Evolutionary conservation across 92 coral and sea anemone species (phyloP), one percentile per base, ranked within the genome.

Genomic region (Paramuricea clavata): DNA sequence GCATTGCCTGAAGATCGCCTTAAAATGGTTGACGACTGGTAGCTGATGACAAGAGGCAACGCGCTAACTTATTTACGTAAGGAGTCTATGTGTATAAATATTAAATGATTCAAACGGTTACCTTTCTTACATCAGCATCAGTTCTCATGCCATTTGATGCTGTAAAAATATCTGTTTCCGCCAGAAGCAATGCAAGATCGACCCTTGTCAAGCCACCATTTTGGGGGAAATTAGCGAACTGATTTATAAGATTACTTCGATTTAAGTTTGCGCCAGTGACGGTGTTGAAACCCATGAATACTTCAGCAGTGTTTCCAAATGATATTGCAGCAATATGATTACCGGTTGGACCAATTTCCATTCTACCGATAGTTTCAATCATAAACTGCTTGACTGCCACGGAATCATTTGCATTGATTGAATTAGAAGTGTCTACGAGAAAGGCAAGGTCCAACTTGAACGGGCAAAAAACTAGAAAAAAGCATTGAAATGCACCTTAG

Each of bases 381-480:
- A 79, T 32, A n/a, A 79, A 79, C n/a, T 79, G 22, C 7, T 27
- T 36, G 6, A 79, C 73, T 32, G 4, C 6, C 9, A 0, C 49
- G 21, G 60, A 79, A 13, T 79, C 56, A 27, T n/a, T 49, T 41
- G 32, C 31, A 25, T 0, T 35, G 49, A 79, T 59, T 41, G 84
- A 79, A 26, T 79, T 32, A 8, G 84, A 79, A 28, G 73, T 61
- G 49, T 79, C 84, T 27, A 79, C 73, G 35, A 79, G 34, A 28
- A 79, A 79, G 36, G 84, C 73, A 79, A 79, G 84, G 28, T 79
- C 84, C 84, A 79, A 21, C 12, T 76, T 76, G 82, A 76, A 76
- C 1, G 82, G 68, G 16, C 82, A 76, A n/a, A 27, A 76, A 5
- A 76, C 82, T 76, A 52, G 31, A 73, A 73, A 21, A 5, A 17